Conservation (phyloP, 2,888 invertebrate species). For the Drosophila setosimentum region DNA sequence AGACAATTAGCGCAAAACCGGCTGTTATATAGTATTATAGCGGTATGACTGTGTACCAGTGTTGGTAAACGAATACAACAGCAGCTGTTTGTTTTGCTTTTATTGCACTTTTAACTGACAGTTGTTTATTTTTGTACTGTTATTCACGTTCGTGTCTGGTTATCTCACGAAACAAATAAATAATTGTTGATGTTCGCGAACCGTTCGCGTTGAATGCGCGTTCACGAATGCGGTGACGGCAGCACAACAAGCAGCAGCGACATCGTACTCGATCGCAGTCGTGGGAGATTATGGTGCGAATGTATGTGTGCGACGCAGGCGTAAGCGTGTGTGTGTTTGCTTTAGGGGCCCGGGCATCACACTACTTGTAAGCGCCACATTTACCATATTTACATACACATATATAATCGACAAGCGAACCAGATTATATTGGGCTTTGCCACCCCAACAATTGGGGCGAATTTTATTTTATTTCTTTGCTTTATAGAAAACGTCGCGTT, state of each 20-base stretch:
- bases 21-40: constrained; percentile 42
- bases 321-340: constrained; percentile 14
- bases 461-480: not conserved
- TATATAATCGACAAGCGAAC: constrained; percentile 31
- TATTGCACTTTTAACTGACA: constrained; percentile 36
- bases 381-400: constrained; percentile 30
- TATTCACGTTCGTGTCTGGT: constrained; percentile 50
- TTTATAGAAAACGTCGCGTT: constrained; percentile 38
- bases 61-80: constrained; percentile 32
- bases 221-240: constrained; percentile 47
- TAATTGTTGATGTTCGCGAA: constrained; percentile 25
- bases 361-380: constrained; percentile 38
- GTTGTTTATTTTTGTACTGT: constrained; percentile 43
- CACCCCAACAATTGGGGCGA: constrained; percentile 15
- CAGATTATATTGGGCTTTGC: constrained; percentile 14
- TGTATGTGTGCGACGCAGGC: constrained; percentile 11
- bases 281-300: constrained; percentile 23
- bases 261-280: constrained; percentile 33
- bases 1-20: constrained; percentile 29
- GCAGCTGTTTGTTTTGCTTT: constrained; percentile 27
- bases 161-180: constrained; percentile 15
- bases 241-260: constrained; percentile 14
- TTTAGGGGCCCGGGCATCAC: constrained; percentile 28
- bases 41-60: constrained; percentile 16
- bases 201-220: constrained; percentile 47